Conservation (phyloP, 2,888 invertebrate species). For the Melanargia galathea region DNA sequence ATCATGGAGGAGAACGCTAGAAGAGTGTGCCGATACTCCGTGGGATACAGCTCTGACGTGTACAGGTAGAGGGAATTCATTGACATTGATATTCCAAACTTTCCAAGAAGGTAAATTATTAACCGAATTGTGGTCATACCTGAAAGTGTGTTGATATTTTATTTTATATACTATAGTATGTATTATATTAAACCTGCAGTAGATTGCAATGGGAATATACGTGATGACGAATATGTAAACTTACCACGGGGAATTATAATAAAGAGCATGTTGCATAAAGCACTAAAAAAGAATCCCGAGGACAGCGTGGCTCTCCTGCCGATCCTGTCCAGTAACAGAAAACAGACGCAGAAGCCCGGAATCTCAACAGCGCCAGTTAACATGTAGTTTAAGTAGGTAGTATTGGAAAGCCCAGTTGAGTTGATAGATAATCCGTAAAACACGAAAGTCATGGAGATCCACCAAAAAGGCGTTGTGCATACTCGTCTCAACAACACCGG, state of each 20-base stretch:
- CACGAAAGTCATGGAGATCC: slow-evolving; percentile 85
- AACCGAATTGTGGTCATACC: slow-evolving; percentile 62
- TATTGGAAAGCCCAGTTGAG: slow-evolving; percentile 84
- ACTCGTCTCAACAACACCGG: slow-evolving; percentile 72
- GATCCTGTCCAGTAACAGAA: slow-evolving; percentile 80
- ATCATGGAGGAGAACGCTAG: slow-evolving; percentile 84
- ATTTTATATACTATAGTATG: not conserved
- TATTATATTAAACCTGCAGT: not conserved
- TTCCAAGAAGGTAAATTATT: slow-evolving; percentile 77
- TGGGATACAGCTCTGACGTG: slow-evolving; percentile 85
- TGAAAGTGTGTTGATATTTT: slow-evolving; percentile 48
- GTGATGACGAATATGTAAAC: slow-evolving; percentile 19
- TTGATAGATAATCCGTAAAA: slow-evolving; percentile 86
- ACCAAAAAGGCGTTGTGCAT: slow-evolving; percentile 83
- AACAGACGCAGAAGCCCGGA: slow-evolving; percentile 84
- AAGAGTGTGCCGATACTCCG: slow-evolving; percentile 81
- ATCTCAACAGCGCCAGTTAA: slow-evolving; percentile 84
- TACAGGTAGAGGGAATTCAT: slow-evolving; percentile 82
- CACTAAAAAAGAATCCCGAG: slow-evolving; percentile 64
- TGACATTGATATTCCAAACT: slow-evolving; percentile 81
- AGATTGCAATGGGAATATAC: not conserved
- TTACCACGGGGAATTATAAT: slow-evolving; percentile 43
- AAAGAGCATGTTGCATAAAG: slow-evolving; percentile 39
- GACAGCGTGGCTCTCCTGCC: slow-evolving; percentile 83
- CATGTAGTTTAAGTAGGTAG: slow-evolving; percentile 85